Evolutionary conservation across 2,113 vertebrate species (phyloP).

Genomic region (Chamaetylas fuelleborni): DNA sequence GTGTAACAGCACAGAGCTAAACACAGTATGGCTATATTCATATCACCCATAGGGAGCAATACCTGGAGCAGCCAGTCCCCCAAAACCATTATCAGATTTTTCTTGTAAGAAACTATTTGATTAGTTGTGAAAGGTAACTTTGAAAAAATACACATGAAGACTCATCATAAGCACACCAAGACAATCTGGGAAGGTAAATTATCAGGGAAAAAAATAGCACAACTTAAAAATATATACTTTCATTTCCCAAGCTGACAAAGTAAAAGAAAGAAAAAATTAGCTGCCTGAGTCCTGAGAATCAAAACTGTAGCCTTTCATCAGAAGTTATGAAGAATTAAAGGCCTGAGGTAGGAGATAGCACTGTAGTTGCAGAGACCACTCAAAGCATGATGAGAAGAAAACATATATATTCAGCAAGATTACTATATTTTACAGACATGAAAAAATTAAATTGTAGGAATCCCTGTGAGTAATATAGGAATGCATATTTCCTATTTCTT

Average conservation of each 20-base stretch:
- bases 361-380: background rate
- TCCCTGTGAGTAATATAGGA: background rate
- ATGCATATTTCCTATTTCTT: background rate
- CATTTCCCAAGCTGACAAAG: background rate
- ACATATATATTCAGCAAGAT: background rate
- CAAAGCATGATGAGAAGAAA: background rate
- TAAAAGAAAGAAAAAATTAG: background rate
- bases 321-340: background rate
- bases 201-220: background rate
- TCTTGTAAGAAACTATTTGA: background rate
- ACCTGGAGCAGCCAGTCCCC: fast-evolving
- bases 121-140: background rate
- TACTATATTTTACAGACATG: background rate
- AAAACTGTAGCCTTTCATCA: background rate
- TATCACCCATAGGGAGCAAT: background rate
- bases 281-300: background rate
- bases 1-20: background rate
- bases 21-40: background rate
- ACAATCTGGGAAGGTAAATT: background rate
- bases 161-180: background rate
- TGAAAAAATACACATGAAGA: background rate
- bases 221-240: background rate
- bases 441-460: background rate
- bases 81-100: background rate
- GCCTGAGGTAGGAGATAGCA: background rate